phyloP scores from a whole-genome alignment of 2,113 vertebrate species.

The Phycodurus eques region DNA sequence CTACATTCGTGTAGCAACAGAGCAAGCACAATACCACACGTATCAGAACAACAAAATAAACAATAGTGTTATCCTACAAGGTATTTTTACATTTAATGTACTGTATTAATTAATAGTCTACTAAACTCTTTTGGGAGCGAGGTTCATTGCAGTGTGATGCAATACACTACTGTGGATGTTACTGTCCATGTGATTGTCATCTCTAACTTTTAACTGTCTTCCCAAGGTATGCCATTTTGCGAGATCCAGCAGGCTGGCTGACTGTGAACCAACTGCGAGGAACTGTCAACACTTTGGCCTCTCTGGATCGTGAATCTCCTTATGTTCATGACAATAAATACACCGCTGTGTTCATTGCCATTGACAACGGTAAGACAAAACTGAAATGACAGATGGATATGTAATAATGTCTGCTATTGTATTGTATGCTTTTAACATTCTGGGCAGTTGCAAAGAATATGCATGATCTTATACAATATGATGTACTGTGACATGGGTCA shows the following conservation, averaged over 20 bases:
- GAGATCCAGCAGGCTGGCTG: slow-evolving; percentile 92
- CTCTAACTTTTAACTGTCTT: slow-evolving; percentile 1
- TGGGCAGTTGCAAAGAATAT: too few relatives aligned
- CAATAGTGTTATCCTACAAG: too few relatives aligned
- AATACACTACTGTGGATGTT: background rate
- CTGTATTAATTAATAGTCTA: too few relatives aligned
- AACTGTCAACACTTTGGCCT: slow-evolving; percentile 83
- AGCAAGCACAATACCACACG: too few relatives aligned
- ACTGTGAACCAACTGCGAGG: slow-evolving; percentile 89
- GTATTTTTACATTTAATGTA: too few relatives aligned
- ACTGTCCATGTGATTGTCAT: background rate
- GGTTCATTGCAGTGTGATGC: background rate
- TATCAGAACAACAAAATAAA: too few relatives aligned
- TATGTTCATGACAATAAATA: slow-evolving; percentile 86
- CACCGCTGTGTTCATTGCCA: slow-evolving; percentile 88
- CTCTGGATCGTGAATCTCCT: slow-evolving; percentile 88
- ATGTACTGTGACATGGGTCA: too few relatives aligned
- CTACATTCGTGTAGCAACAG: too few relatives aligned
- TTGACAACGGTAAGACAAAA: slow-evolving; percentile 87
- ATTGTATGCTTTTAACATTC: background rate
- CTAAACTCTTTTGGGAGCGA: background rate
- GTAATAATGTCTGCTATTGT: background rate
- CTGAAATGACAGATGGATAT: background rate
- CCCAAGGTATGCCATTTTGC: slow-evolving; percentile 83
- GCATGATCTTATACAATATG: too few relatives aligned